A percentile compares a stretch with the other conserved stretches of the same genome.
These are phyloP conservation scores for Epinotia ramella DNA, from an alignment of 2,888 invertebrate genomes.

Conservation along the genomic window DNA sequence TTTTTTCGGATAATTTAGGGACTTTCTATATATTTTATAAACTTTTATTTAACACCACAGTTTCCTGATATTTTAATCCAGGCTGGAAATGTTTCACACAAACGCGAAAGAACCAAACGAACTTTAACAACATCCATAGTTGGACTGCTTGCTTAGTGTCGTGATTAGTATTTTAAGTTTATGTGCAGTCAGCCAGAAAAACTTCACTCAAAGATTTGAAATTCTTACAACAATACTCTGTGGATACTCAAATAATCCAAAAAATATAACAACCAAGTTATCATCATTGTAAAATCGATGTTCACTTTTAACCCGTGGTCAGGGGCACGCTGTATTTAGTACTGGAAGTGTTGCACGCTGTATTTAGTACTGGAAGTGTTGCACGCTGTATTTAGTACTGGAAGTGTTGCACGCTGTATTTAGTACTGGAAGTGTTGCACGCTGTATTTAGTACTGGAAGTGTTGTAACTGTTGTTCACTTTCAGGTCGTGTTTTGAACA, in stretches of 20 bases:
- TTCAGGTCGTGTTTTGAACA: conserved; percentile 87
- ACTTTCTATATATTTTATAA: neutral
- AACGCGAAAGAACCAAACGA: too few relatives aligned
- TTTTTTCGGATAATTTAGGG: neutral
- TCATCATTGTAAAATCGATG: neutral
- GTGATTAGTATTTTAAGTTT: too few relatives aligned
- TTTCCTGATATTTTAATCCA: too few relatives aligned
- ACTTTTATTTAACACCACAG: neutral
- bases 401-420: neutral
- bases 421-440: too few relatives aligned
- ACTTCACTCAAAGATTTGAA: too few relatives aligned
- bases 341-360: neutral
- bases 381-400: too few relatives aligned
- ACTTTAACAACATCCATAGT: too few relatives aligned
- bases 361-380: neutral
- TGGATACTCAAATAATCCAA: too few relatives aligned
- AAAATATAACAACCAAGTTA: neutral
- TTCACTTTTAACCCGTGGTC: neutral
- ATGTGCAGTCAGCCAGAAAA: too few relatives aligned
- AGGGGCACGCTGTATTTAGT: neutral
- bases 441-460: neutral
- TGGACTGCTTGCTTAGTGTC: too few relatives aligned
- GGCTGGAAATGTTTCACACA: too few relatives aligned
- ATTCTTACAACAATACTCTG: too few relatives aligned
- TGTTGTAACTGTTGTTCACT: neutral